phyloP scores from a whole-genome alignment of 2,888 invertebrate genomes.

The Stenodema calcarata region DNA sequence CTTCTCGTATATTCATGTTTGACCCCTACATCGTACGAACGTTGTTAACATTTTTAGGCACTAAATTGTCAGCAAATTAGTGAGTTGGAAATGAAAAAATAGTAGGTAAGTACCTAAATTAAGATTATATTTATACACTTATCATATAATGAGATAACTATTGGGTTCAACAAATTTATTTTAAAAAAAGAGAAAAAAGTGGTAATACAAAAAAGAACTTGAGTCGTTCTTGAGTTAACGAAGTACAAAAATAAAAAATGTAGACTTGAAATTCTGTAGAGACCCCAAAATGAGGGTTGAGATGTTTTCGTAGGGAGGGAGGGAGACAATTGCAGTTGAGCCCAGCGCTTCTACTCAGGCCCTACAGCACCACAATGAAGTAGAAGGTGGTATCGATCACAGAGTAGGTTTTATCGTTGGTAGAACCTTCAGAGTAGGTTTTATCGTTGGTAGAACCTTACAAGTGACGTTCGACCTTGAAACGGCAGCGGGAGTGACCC shows the following conservation, averaged over 20 bases:
- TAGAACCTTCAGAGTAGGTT: no score
- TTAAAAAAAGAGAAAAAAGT: not conserved
- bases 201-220: not conserved
- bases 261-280: not conserved
- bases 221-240: not conserved
- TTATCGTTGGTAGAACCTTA: no score
- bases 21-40: constrained; percentile 16
- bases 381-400: no score
- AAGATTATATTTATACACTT: not conserved
- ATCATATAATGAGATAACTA: not conserved
- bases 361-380: no score
- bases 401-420: no score
- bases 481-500: no score
- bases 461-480: no score
- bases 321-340: not conserved
- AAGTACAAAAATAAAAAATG: not conserved
- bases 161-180: not conserved
- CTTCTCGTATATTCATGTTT: constrained; percentile 17
- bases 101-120: not conserved
- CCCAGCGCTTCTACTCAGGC: no score
- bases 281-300: not conserved
- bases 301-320: not conserved
- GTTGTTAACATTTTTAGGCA: constrained; percentile 2
- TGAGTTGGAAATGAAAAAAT: not conserved
- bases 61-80: constrained; percentile 16